Conservation (phyloP, 35 echinoderm and acorn worm genomes). For the Diadema setosum region DNA sequence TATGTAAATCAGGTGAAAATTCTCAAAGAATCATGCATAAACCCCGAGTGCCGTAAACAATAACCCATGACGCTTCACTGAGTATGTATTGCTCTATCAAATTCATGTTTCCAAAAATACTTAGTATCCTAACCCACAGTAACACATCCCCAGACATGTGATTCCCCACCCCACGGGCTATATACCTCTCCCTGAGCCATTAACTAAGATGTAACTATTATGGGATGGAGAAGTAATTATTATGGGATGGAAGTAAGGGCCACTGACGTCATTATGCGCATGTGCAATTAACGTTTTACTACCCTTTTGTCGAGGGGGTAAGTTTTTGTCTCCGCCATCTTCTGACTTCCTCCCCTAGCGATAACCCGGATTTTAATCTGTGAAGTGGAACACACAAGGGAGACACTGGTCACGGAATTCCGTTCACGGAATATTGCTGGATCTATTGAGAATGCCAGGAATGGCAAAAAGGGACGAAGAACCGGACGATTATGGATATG, state of each 20-base stretch:
- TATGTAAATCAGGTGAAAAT: slow-evolving; percentile 5
- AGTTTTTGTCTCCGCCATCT: slow-evolving; percentile 94
- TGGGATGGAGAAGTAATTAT: slow-evolving; percentile 94
- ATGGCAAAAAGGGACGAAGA: neutral
- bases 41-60: slow-evolving; percentile 21
- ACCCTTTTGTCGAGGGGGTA: slow-evolving; percentile 99
- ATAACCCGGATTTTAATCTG: slow-evolving; percentile 21
- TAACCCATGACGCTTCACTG: neutral
- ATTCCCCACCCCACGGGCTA: neutral
- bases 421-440: neutral
- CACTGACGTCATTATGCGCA: slow-evolving; percentile 95
- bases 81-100: neutral
- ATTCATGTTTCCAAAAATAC: neutral
- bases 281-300: slow-evolving; percentile 88
- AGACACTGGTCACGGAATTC: neutral
- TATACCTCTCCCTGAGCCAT: slow-evolving; percentile 53
- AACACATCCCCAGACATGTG: neutral
- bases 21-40: slow-evolving; percentile 2
- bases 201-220: slow-evolving; percentile 86
- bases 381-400: neutral
- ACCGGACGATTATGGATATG: slow-evolving; percentile 23
- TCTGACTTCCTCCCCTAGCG: slow-evolving; percentile 58
- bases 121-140: neutral
- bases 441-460: slow-evolving; percentile 8
- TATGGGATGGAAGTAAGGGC: slow-evolving; percentile 90